Percentiles rank a stretch among this genome's conserved stretches.
Evolutionary conservation across 2,113 vertebrate genomes (phyloP).

Genomic region (Rana temporaria): DNA sequence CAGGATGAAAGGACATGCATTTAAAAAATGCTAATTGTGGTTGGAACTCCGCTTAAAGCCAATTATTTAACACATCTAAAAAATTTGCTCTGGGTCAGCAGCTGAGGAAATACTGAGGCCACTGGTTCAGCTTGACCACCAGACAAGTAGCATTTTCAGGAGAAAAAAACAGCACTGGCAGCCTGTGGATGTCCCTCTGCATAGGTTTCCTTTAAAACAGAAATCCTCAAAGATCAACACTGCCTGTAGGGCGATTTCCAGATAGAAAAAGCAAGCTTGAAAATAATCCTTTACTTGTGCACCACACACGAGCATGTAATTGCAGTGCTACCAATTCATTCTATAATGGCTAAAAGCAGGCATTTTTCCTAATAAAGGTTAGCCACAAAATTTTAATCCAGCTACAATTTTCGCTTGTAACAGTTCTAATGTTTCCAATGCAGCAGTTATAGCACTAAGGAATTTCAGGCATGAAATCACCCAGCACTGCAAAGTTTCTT

Average conservation of each 20-base stretch:
- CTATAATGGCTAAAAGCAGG: constrained; percentile 28
- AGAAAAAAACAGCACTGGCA: too few relatives aligned
- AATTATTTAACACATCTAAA: too few relatives aligned
- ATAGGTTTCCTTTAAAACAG: too few relatives aligned
- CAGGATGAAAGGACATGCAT: too few relatives aligned
- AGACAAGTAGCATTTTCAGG: too few relatives aligned
- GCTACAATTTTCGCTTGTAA: not conserved
- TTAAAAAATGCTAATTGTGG: too few relatives aligned
- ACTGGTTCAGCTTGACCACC: too few relatives aligned
- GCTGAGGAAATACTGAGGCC: too few relatives aligned
- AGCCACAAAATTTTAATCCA: constrained; percentile 10
- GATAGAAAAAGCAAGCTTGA: not conserved
- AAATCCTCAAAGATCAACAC: too few relatives aligned
- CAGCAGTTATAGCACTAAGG: not conserved
- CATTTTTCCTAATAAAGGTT: constrained; percentile 34
- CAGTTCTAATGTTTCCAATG: not conserved
- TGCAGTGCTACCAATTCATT: not conserved
- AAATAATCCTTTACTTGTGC: not conserved
- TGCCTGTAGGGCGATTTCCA: not conserved
- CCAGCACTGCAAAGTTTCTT: not conserved
- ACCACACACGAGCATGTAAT: constrained; percentile 5
- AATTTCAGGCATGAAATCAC: not conserved
- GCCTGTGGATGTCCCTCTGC: too few relatives aligned
- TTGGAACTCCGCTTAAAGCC: too few relatives aligned
- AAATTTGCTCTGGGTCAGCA: too few relatives aligned